phyloP scores from a whole-genome alignment of 2,113 vertebrate genomes.

The Verasper variegatus region DNA sequence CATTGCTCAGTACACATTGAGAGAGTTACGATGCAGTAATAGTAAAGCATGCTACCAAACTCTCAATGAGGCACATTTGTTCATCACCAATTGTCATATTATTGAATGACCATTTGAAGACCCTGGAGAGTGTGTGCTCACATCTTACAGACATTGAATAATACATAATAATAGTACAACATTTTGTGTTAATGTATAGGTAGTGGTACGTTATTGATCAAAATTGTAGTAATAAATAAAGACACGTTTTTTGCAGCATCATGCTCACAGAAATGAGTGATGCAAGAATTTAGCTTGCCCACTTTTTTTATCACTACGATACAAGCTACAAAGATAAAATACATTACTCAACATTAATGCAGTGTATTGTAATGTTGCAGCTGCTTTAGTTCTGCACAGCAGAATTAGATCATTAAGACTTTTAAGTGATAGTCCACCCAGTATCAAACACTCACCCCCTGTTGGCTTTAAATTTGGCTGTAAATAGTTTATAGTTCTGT shows the following conservation, averaged over 20 bases:
- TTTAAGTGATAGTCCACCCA: conserved; percentile 9
- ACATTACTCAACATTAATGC: conserved; percentile 3
- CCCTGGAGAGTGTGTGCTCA: neutral
- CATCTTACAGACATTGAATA: neutral
- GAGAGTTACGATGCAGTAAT: neutral
- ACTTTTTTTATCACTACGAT: neutral
- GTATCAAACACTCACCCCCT: conserved; percentile 7
- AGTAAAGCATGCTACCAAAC: neutral
- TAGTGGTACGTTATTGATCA: neutral
- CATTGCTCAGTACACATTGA: neutral
- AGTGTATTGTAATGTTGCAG: neutral
- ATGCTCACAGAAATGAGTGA: neutral
- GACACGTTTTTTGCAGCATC: neutral
- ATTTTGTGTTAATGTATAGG: no score
- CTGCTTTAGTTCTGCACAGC: neutral
- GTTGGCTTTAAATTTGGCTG: conserved; percentile 7
- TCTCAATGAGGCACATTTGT: neutral
- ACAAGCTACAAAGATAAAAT: neutral
- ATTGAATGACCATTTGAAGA: neutral
- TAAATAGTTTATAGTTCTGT: conserved; percentile 29
- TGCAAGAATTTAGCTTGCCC: neutral
- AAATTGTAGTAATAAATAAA: neutral
- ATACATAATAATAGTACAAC: no score
- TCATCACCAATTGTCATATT: neutral
- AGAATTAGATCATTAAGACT: conserved; percentile 15